Evolutionary conservation across 2,888 invertebrate species (phyloP).

Genomic region (Xestia c-nigrum): DNA sequence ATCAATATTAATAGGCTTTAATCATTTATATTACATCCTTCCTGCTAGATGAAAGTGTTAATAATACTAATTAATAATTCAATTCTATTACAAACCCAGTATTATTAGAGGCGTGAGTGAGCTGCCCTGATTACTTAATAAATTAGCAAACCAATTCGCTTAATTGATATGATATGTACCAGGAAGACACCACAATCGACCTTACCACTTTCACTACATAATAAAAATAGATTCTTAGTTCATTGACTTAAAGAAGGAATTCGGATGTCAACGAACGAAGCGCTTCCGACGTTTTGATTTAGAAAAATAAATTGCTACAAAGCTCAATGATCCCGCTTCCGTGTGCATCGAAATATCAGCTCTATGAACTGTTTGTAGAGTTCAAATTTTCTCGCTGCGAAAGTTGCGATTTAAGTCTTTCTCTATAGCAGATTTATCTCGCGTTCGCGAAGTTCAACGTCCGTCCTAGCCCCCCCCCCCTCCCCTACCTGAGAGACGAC

Average conservation of each 20-base stretch:
- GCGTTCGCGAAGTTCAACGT: slow-evolving; percentile 83
- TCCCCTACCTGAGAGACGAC: slow-evolving; percentile 70
- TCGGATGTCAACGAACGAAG: slow-evolving; percentile 48
- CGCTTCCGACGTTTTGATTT: slow-evolving; percentile 74
- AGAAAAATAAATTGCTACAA: slow-evolving; percentile 82
- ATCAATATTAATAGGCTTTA: slow-evolving; percentile 3
- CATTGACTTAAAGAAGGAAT: slow-evolving; percentile 59
- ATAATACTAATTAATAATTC: slow-evolving; percentile 30
- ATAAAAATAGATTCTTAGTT: slow-evolving; percentile 59
- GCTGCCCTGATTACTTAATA: slow-evolving; percentile 85
- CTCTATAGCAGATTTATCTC: slow-evolving; percentile 64
- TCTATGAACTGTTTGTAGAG: slow-evolving; percentile 69
- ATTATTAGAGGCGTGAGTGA: slow-evolving; percentile 73
- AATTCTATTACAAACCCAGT: slow-evolving; percentile 25
- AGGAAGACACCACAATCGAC: slow-evolving; percentile 84
- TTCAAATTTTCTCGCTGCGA: slow-evolving; percentile 65
- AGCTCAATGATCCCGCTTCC: slow-evolving; percentile 89
- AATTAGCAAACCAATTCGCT: slow-evolving; percentile 85
- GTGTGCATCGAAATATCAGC: slow-evolving; percentile 69
- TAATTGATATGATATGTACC: slow-evolving; percentile 88
- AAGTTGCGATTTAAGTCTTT: slow-evolving; percentile 72
- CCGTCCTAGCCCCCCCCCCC: slow-evolving; percentile 85
- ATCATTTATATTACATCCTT: slow-evolving; percentile 21
- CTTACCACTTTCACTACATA: slow-evolving; percentile 72
- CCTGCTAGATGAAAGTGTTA: slow-evolving; percentile 50